Evolutionary conservation across 2,888 invertebrate species (phyloP).

Genomic region (Patella pellucida): DNA sequence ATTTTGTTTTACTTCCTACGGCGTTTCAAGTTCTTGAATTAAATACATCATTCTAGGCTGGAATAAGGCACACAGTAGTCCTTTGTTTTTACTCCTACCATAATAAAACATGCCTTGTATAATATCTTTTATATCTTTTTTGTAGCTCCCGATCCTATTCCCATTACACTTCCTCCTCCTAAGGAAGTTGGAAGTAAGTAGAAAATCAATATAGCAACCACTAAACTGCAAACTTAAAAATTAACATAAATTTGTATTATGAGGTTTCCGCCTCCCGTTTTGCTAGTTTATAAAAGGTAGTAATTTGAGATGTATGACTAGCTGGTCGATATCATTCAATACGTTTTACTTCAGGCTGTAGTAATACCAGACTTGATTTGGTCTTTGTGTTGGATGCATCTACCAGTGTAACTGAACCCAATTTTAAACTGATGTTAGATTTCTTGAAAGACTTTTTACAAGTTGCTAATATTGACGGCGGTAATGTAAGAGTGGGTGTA

Average conservation of each 20-base stretch:
- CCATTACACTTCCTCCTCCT: background rate
- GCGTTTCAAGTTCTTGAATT: too few relatives aligned
- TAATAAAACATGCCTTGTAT: too few relatives aligned
- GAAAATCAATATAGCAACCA: background rate
- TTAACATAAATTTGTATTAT: too few relatives aligned
- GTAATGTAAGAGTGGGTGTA: conserved; percentile 35
- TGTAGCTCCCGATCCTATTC: too few relatives aligned
- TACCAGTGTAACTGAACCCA: conserved; percentile 50
- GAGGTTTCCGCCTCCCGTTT: too few relatives aligned
- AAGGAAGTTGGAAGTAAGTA: background rate
- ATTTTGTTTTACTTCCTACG: too few relatives aligned
- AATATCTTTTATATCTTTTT: too few relatives aligned
- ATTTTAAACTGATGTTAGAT: conserved; percentile 46
- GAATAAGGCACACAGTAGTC: too few relatives aligned
- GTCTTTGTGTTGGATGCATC: conserved; percentile 61
- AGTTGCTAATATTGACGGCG: conserved; percentile 42
- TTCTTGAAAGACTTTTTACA: conserved; percentile 51
- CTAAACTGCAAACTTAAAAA: too few relatives aligned
- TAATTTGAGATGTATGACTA: background rate
- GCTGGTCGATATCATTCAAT: background rate
- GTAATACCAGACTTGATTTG: conserved; percentile 44
- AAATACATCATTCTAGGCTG: too few relatives aligned
- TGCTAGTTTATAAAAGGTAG: background rate
- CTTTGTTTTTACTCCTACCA: too few relatives aligned
- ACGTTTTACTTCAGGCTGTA: conserved; percentile 26